Evolutionary conservation across 2,888 invertebrate genomes (phyloP), one percentile per base, ranked within the genome.

Genomic region (Nyleta sp.): DNA sequence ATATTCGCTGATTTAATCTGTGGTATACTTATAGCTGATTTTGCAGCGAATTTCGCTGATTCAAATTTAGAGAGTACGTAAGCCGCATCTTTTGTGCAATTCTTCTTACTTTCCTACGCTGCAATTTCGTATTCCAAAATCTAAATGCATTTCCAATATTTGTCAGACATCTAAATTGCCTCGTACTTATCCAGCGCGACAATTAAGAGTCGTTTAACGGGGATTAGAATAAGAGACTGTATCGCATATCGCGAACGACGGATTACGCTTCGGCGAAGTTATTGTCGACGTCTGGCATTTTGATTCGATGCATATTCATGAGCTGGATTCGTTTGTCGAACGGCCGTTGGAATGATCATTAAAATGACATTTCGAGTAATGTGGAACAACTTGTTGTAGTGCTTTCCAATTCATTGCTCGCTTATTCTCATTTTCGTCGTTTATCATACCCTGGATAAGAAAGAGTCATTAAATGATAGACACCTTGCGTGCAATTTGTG

Each of bases 231-330:
- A 35, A 15, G 20, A 28, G 11, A 52, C 42, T 28, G 31, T 55
- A 22, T 53, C 44, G 44, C 42, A 44, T 55, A 18, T 62, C 46
- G 42, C 17, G 15, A 44, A 42, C 20, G 50, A 40, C 18, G 22
- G 40, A 62, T 62, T 62, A 62, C 50, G 18, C 35, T 10, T 6
- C 5, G 18, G 53, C 13, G 15, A 28, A 59, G 44, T 67, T 67
- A 67, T 42, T 42, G 52, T 52, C 31, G 52, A 17, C 64, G 40
- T n/a, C 31, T 42, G 52, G 40, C 31, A 24, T 31, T 52, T 65
- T 52, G 13, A 52, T 65, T 42, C 42, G 52, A 31, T 50, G 50
- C 22, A 40, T 64, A 64, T 50, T 38, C 17, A 50, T 64, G 24
- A 44, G 18, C 28, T 13, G n/a, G 20, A 18, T 59, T 59, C 6